Base-by-base conservation (phyloP, 2,113 vertebrate species). In the Alethe diademata region DNA sequence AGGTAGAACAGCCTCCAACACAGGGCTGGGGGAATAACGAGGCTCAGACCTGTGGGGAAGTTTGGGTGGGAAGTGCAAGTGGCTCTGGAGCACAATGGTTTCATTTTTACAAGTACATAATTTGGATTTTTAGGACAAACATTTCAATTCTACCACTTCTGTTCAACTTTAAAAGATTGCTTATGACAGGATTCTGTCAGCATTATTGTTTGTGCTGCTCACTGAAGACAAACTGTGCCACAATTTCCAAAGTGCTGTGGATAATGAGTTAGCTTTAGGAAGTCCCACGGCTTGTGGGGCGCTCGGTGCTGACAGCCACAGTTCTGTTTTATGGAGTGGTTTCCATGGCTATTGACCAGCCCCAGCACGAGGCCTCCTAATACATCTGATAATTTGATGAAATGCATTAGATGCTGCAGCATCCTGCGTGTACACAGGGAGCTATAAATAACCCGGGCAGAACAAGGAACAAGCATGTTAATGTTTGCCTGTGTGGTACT, bases 401-500 rank as follows among this genome's bases (percentile, higher is more conserved):
- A 76, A 85, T 36, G 74, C 40, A 87, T 86, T 58, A 60, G 86
- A 66, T 87, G 58, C 92, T 80, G 92, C 85, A 79, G 79, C 26
- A 79, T 79, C 93, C 95, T 89, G 93, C 5, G 24, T 45, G 92
- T 82, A 92, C 93, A 94, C 90, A 78, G 91, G 84, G 51, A 96
- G 96, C 95, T 92, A 95, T 97, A 97, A 97, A 97, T 97, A 97
- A 97, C 92, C 69, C 1, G 2, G 87, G 86, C 40, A 79, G 84
- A 90, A 69, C 66, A 35, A 86, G 95, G 89, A 90, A 91, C 66
- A 28, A 93, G 95, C 95, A 10, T 14, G 78, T 42, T 92, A 74
- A 90, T 74, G 93, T 94, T 78, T 90, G 96, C 95, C 75, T 83
- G 12, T 48, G 91, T 74, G 96, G 67, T 86, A 33, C 94, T 93